Evolutionary conservation across 2,797 vertebrate species (phyloP).

Genomic region (Peromyscus attwateri): DNA sequence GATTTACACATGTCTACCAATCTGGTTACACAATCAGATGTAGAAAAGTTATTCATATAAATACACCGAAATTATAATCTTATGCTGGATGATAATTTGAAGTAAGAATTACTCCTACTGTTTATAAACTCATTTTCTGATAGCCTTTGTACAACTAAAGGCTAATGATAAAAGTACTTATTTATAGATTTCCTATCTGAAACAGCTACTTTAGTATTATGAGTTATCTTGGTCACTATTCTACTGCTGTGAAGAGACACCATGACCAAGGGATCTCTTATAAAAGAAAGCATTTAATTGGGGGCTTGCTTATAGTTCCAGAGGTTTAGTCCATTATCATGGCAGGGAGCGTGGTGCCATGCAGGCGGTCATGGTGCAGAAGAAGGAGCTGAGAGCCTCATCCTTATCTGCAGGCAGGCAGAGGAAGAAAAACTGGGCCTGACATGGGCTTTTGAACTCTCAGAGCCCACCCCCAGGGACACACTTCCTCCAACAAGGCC

Average conservation of each 20-base stretch:
- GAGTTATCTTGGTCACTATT: neutral
- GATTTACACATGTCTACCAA: conserved; percentile 7
- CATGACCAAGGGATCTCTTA: neutral
- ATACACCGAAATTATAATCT: conserved; percentile 65
- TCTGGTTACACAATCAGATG: neutral
- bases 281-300: neutral
- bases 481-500: neutral
- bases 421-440: neutral
- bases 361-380: neutral
- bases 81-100: conserved; percentile 12
- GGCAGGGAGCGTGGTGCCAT: too few relatives aligned
- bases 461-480: neutral
- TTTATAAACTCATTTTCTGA: conserved; percentile 38
- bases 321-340: neutral
- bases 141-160: conserved; percentile 15
- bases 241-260: neutral
- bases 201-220: conserved; percentile 50
- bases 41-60: neutral
- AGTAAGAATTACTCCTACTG: conserved; percentile 32
- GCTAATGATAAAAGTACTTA: neutral
- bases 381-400: neutral
- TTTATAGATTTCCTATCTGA: neutral
- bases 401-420: neutral
- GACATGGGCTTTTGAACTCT: neutral
- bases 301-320: neutral